phyloP scores from a whole-genome alignment of 1,140 invertebrate genomes.

The Procambarus clarkii region DNA sequence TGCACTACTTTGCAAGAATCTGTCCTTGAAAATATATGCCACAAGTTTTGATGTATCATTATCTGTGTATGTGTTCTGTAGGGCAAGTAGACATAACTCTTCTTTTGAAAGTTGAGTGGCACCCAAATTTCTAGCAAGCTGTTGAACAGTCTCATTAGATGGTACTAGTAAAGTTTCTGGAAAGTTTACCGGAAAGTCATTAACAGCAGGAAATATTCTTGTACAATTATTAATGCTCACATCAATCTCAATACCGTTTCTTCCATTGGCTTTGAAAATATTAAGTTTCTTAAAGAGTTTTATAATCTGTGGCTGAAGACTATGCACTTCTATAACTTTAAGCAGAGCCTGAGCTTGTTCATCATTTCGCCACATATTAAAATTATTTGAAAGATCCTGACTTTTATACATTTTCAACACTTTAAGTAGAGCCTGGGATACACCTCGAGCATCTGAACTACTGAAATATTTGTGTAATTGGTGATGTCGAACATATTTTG shows the following conservation, averaged over 20 bases:
- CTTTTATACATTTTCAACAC: background rate
- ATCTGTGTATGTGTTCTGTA: background rate
- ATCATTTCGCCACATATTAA: constrained; percentile 14
- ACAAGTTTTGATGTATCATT: background rate
- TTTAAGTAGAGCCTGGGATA: background rate
- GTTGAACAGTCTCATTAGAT: too few relatives aligned
- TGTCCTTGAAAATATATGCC: constrained; percentile 13
- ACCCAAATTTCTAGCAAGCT: constrained; percentile 29
- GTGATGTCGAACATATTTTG: background rate
- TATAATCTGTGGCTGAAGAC: background rate
- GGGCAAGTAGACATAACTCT: constrained; percentile 13
- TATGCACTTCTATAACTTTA: background rate
- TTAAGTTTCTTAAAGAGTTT: background rate
- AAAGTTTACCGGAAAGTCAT: constrained; percentile 18
- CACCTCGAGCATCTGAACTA: constrained; percentile 17
- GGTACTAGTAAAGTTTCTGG: constrained; percentile 28
- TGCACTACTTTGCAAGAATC: background rate
- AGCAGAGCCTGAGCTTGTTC: background rate
- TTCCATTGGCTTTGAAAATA: constrained; percentile 15
- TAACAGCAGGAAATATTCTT: background rate
- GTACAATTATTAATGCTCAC: background rate
- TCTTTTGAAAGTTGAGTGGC: background rate
- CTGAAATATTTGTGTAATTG: background rate
- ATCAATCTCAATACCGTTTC: background rate
- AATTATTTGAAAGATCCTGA: background rate